Evolutionary conservation across 2,888 invertebrate genomes (phyloP), one percentile per base, ranked within the genome.

Genomic region (Eupithecia dodoneata): DNA sequence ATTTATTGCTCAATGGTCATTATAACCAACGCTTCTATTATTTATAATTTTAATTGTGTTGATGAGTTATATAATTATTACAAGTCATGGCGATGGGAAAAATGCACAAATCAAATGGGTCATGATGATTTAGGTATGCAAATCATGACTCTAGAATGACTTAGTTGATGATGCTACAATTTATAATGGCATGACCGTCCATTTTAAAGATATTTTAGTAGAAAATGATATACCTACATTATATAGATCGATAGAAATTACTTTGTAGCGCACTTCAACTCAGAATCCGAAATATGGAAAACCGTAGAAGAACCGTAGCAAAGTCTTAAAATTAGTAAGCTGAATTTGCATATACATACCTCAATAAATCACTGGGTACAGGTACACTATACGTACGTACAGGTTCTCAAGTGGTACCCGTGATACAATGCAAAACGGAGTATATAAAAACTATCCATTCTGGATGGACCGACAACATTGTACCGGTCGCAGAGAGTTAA

Each of bases 41-140:
- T 30, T 30, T 10, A 12, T 63, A 30, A 63, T 63, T 63, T 63
- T 63, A 63, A 63, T 59, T 63, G 30, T 63, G 63, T 12, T 63
- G 9, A 59, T 59, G 59, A 18, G 63, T 30, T 63, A 30, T 12
- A 63, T 9, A 59, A 63, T 30, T 63, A 63, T 30, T 63, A 63
- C 63, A 63, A 63, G 63, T 63, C 63, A 63, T 6, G 59, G 59
- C 63, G 30, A 63, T 63, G 63, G 30, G 63, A 63, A 63, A 55
- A 63, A n/a, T 63, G 63, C 63, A 63, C 10, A 63, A 63, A 63
- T 63, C 18, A 30, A 63, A 63, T 44, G 67, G 44, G 67, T 67
- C 67, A 67, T 67, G 30, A 63, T 63, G 63, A 63, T 63, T 63
- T 30, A 63, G 3, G 63, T 63, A 63, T 63, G 63, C 63, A 63